Percentiles rank a stretch among this genome's conserved stretches.
Conservation (phyloP, 2,797 vertebrate species). For the Neopelma chrysocephalum region DNA sequence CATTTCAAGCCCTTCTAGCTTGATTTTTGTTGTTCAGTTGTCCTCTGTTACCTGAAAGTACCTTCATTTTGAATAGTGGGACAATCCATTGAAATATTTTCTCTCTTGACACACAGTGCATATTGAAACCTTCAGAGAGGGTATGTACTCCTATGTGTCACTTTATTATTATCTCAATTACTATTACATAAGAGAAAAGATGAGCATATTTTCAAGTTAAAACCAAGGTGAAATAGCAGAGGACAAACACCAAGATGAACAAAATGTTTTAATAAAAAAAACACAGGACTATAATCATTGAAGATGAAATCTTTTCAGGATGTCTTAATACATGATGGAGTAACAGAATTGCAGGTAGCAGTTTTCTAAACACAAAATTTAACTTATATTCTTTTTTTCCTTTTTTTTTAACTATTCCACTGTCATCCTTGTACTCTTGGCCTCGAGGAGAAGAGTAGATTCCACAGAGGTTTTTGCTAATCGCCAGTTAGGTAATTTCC, state of each 20-base stretch:
- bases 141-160: not conserved
- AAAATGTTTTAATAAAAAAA: not conserved
- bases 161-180: constrained; percentile 22
- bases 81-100: not conserved
- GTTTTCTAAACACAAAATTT: not conserved
- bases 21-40: not conserved
- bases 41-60: not conserved
- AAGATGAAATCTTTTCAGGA: not conserved
- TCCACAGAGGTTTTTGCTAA: not conserved
- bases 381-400: fast-evolving
- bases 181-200: constrained; percentile 10
- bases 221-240: constrained; percentile 13
- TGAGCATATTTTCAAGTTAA: not conserved
- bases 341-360: not conserved
- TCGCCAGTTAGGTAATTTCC: not conserved
- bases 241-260: not conserved
- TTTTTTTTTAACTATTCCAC: not conserved
- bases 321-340: not conserved
- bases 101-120: not conserved
- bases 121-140: not conserved
- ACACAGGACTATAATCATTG: not conserved
- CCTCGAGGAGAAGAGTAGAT: not conserved
- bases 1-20: not conserved
- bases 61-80: not conserved
- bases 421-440: not conserved